Base-by-base conservation (phyloP, 1,140 invertebrate genomes). In the Drosophila albomicans region DNA sequence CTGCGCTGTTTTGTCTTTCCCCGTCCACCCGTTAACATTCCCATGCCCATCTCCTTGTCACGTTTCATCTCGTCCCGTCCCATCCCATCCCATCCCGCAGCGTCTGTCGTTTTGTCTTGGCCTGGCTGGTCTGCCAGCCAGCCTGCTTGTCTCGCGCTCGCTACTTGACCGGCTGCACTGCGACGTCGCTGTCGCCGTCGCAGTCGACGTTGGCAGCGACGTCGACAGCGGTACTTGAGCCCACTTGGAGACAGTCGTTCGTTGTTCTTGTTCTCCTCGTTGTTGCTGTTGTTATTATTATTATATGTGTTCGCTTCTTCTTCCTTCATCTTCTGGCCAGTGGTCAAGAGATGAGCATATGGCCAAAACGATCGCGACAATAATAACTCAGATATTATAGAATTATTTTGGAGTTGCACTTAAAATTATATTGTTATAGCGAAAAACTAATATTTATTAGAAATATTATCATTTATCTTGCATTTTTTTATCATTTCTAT, bases 221-320 rank as follows among this genome's bases (percentile, higher is more conserved):
- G 57, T 15, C 16, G 28, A 38, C 73, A 59, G 77, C 56, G 72
- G 66, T 69, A 88, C 84, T 89, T 89, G 80, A 88, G 85, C 62
- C 80, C 85, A 88, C 85, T 88, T 84, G 77, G 78, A 88, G 84
- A 88, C 80, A 88, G 69, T 76, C 84, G 80, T 62, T 66, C 32
- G 8, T 70, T 78, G 66, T 54, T 43, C 46, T 58, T 63, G 62
- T 64, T 70, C 43, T 70, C 38, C 30, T 13, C 35, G 13, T 25
- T 30, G 62, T 38, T 58, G 30, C 2, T 52, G 20, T 75, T 78
- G 63, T 56, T 58, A 20, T 61, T 72, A 54, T 52, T 56, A 41
- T 51, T 46, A 7, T 57, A 38, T 59, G 13, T 30, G 5, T 46
- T 15, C 58, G 46, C 16, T 71, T 49, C 20, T 20, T 25, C 20